phyloP scores from a whole-genome alignment of 2,888 invertebrate genomes.

The Chesias legatella region DNA sequence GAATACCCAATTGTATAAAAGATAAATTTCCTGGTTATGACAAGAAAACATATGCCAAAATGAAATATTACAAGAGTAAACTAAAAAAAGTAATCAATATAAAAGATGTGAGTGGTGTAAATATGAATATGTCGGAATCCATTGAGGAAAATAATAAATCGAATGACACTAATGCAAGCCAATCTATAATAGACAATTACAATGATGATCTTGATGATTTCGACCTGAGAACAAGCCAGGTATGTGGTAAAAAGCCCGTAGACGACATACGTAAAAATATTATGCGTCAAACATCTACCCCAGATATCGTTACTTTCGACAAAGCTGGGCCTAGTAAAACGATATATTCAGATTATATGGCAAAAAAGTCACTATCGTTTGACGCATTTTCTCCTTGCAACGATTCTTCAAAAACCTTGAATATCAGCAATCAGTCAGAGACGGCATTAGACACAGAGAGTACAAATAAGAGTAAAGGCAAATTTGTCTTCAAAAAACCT shows the following conservation, averaged over 20 bases:
- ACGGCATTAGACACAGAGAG: slow-evolving; percentile 37
- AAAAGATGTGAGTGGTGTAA: slow-evolving; percentile 48
- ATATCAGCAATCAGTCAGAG: slow-evolving; percentile 42
- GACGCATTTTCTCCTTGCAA: slow-evolving; percentile 49
- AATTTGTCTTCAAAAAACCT: slow-evolving; percentile 69
- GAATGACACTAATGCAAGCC: slow-evolving; percentile 31
- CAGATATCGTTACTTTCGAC: slow-evolving; percentile 41
- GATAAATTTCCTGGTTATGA: slow-evolving; percentile 82
- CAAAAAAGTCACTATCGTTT: slow-evolving; percentile 53
- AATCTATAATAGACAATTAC: slow-evolving; percentile 35
- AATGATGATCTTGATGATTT: slow-evolving; percentile 49
- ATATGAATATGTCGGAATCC: slow-evolving; percentile 17
- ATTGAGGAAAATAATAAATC: slow-evolving; percentile 18
- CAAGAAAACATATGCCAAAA: slow-evolving; percentile 71
- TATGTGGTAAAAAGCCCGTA: slow-evolving; percentile 27
- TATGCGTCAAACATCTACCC: slow-evolving; percentile 46
- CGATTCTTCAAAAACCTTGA: slow-evolving; percentile 34
- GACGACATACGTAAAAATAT: slow-evolving; percentile 1
- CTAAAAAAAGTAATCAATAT: slow-evolving; percentile 68
- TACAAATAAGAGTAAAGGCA: slow-evolving; percentile 54
- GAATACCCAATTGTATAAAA: slow-evolving; percentile 82
- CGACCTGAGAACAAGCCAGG: slow-evolving; percentile 41
- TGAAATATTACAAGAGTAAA: slow-evolving; percentile 80
- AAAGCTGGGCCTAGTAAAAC: slow-evolving; percentile 43
- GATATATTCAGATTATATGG: slow-evolving; percentile 46